Evolutionary conservation across 2,113 vertebrate species (phyloP).

Genomic region (Sylvia atricapilla): DNA sequence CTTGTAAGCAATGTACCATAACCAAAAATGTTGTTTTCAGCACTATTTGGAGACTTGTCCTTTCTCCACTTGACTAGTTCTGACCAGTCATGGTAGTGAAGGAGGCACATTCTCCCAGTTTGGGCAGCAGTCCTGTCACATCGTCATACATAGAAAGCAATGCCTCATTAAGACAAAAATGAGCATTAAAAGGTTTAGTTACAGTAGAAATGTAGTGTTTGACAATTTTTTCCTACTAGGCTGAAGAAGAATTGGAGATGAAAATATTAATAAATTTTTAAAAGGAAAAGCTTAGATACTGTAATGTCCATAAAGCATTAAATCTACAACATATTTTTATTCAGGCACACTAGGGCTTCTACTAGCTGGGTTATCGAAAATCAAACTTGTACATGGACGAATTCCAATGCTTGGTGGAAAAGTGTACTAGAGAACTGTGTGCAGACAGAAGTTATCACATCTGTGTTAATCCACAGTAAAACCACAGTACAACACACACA

Average conservation of each 20-base stretch:
- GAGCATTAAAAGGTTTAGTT: background rate
- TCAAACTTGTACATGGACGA: conserved; percentile 22
- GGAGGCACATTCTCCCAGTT: background rate
- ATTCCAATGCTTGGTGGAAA: background rate
- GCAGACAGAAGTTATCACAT: background rate
- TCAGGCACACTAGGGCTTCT: background rate
- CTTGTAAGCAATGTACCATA: background rate
- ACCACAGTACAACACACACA: background rate
- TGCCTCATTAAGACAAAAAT: background rate
- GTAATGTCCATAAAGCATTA: conserved; percentile 27
- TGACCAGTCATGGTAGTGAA: background rate
- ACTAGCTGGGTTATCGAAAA: conserved; percentile 31
- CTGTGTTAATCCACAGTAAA: background rate
- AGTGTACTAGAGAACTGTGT: background rate
- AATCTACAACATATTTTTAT: conserved; percentile 31
- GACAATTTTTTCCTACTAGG: conserved; percentile 9
- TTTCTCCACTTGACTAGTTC: background rate
- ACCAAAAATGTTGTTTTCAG: background rate
- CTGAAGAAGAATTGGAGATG: conserved; percentile 15
- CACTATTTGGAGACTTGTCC: background rate
- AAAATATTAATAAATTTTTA: background rate
- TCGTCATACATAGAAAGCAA: background rate
- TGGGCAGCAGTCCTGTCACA: background rate
- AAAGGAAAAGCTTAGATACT: background rate
- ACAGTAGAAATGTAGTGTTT: background rate